phyloP scores from a whole-genome alignment of 2,113 vertebrate species.

The Ageneiosus marmoratus region DNA sequence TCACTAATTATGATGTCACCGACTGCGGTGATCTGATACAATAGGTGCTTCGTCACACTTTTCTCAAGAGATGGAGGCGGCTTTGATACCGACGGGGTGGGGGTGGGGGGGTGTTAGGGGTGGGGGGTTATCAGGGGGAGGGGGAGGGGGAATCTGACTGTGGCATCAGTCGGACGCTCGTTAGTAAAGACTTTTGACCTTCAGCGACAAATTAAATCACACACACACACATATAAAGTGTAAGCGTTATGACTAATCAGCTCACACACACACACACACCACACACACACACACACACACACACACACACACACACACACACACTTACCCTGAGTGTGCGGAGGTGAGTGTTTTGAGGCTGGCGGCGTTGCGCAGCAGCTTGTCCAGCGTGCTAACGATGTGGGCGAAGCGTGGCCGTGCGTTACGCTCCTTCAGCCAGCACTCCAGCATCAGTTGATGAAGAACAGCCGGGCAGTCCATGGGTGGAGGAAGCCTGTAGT shows the following conservation, averaged over 20 bases:
- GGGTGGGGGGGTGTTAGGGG: too few species aligned
- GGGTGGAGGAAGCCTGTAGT: constrained; percentile 94
- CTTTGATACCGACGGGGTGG: too few species aligned
- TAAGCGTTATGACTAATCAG: constrained; percentile 17
- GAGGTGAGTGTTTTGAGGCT: constrained; percentile 95
- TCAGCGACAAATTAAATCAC: constrained; percentile 10
- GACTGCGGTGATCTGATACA: not conserved
- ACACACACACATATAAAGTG: constrained; percentile 26
- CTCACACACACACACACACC: constrained; percentile 46
- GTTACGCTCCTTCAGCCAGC: constrained; percentile 97
- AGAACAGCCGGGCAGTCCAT: constrained; percentile 98
- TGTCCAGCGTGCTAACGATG: constrained; percentile 96
- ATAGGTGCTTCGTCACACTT: not conserved
- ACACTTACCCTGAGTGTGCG: constrained; percentile 89
- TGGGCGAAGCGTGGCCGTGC: constrained; percentile 95
- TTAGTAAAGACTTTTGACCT: constrained; percentile 32
- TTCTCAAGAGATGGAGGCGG: not conserved
- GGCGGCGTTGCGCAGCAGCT: constrained; percentile 94
- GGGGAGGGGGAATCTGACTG: not conserved
- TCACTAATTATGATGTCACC: too few species aligned
- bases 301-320: not conserved
- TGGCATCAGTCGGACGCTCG: not conserved
- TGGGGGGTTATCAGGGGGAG: too few species aligned
- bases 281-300: not conserved
- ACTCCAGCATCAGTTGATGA: constrained; percentile 98